Evolutionary conservation across 2,888 invertebrate species (phyloP), one percentile per base, ranked within the genome.

Genomic region (Odontocolon sp.): DNA sequence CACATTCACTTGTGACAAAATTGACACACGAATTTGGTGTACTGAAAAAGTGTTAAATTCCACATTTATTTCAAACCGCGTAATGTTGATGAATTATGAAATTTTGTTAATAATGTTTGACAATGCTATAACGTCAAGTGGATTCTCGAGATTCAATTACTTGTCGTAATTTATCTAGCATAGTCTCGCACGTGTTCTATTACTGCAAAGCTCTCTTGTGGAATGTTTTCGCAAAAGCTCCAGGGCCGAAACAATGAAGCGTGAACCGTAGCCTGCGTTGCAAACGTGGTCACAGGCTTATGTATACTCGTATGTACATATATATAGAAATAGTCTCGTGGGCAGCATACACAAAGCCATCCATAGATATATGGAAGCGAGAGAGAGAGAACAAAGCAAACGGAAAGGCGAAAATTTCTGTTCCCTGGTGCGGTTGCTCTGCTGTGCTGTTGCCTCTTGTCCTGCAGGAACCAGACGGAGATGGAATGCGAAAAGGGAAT

Each of bases 351-450:
- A 66, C 57, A 66, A 66, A 66, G 66, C 59, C 31, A 52, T 31
- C 26, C 28, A 61, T 31, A 57, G 59, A 59, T 52, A 66, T 38
- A 38, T 36, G 14, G 31, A 5, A 36, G 36, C 4, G 56, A 54
- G 36, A 23, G 68, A 36, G 45, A 45, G 50, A 21, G 63, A 67
- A 78, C 75, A 78, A 75, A 78, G 75, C 69, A 63, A 42, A 36
- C 54, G 52, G 67, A 66, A 59, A 78, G 78, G 57, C 72, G 72
- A 76, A 78, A 68, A 72, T 72, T 64, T 77, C 64, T 69, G 42
- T 71, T 68, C 63, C 21, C 47, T 33, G 21, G 18, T 71, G 33
- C 11, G 16, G 26, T 16, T 38, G 54, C 28, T 40, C 28, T 3
- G 8, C 21, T 26, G 57, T 18, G 21, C 14, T n/a, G 45, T 50